Percentiles rank a stretch among this genome's conserved stretches.
Conservation (phyloP, 2,113 vertebrate species). For the Dromaius novaehollandiae region DNA sequence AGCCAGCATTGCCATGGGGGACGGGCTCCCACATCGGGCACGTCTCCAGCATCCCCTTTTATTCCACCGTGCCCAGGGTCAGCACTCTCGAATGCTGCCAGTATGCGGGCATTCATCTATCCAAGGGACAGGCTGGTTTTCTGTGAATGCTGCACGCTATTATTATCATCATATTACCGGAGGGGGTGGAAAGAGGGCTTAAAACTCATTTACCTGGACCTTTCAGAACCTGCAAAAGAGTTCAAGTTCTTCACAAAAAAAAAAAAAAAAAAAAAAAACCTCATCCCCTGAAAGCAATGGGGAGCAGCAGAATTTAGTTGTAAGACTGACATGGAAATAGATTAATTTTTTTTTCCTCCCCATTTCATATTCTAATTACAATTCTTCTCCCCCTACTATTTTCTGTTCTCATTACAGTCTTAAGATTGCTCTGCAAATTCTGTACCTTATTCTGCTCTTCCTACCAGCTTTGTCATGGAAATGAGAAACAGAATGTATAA, state of each 20-base stretch:
- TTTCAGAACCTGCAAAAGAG: slow-evolving; percentile 47
- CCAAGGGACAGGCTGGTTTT: not conserved
- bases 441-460: slow-evolving; percentile 79
- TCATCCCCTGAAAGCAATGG: not conserved
- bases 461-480: slow-evolving; percentile 85
- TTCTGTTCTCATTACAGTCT: slow-evolving; percentile 82
- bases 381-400: slow-evolving; percentile 77
- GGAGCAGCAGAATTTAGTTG: slow-evolving; percentile 72
- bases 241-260: slow-evolving; percentile 21
- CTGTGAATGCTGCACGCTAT: not conserved
- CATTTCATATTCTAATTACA: slow-evolving; percentile 85
- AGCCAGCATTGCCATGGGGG: too few relatives aligned
- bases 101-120: not conserved
- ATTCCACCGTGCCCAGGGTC: not conserved
- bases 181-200: slow-evolving; percentile 3
- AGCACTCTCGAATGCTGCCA: not conserved
- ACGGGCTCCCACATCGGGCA: not conserved
- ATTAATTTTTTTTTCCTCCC: slow-evolving; percentile 74
- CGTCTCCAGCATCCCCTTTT: not conserved
- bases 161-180: slow-evolving; percentile 38
- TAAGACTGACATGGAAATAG: slow-evolving; percentile 77
- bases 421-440: slow-evolving; percentile 82
- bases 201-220: slow-evolving; percentile 52
- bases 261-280: not conserved
- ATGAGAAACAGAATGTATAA: slow-evolving; percentile 82